phyloP scores from a whole-genome alignment of 2,797 vertebrate species.

The Monodelphis domestica region DNA sequence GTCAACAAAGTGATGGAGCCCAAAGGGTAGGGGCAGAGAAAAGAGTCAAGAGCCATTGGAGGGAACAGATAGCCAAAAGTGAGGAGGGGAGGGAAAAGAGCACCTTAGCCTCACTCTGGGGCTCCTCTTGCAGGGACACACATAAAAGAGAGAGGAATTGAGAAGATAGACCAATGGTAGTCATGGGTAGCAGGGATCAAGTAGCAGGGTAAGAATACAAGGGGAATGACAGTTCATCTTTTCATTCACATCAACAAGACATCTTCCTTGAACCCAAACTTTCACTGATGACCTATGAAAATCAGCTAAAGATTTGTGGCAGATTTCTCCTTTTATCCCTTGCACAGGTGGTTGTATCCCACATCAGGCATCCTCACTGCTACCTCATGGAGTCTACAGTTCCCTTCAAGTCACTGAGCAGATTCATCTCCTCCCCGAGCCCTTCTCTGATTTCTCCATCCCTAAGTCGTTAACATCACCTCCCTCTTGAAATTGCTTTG shows the following conservation, averaged over 20 bases:
- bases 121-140: not conserved
- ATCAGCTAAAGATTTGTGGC: not conserved
- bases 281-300: not conserved
- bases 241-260: not conserved
- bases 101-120: not conserved
- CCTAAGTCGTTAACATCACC: not conserved
- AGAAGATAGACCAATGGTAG: not conserved
- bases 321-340: not conserved
- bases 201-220: not conserved
- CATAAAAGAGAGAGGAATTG: not conserved
- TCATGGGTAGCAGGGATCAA: not conserved
- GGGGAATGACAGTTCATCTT: not conserved
- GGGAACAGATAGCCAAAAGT: not conserved
- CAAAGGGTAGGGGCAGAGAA: not conserved
- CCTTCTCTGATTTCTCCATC: not conserved
- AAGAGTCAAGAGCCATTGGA: not conserved
- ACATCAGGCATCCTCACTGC: not conserved
- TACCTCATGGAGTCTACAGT: not conserved
- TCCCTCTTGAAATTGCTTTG: not conserved
- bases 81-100: not conserved
- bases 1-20: not conserved
- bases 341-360: not conserved
- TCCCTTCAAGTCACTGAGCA: not conserved
- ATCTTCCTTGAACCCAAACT: not conserved
- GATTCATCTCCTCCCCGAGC: not conserved